Conservation (phyloP, 2,797 vertebrate genomes). For the Babyrousa celebensis region DNA sequence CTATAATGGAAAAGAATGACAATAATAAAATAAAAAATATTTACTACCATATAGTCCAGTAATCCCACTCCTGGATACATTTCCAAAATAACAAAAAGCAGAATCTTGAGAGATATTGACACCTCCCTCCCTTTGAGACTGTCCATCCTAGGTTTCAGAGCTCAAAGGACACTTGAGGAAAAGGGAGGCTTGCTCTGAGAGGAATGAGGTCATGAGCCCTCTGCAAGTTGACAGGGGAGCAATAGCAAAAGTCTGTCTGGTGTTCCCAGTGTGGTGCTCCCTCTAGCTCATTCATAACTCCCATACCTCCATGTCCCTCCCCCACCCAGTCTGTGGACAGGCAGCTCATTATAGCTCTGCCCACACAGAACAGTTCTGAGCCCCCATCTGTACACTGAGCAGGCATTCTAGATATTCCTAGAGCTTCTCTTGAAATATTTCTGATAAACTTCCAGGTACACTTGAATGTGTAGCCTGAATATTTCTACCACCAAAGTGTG, state of each 20-base stretch:
- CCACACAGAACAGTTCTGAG: not conserved
- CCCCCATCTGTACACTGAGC: fast-evolving
- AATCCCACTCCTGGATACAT: not conserved
- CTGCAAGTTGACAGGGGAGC: too few relatives aligned
- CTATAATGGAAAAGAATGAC: too few relatives aligned
- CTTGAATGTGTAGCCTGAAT: not conserved
- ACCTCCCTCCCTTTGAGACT: not conserved
- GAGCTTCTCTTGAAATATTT: not conserved
- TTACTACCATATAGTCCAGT: not conserved
- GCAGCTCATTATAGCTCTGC: not conserved
- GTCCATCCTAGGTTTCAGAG: not conserved
- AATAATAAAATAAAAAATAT: not conserved
- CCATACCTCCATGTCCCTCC: not conserved
- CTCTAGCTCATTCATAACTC: not conserved
- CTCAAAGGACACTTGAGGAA: not conserved
- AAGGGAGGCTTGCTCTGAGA: not conserved
- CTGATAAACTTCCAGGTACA: not conserved
- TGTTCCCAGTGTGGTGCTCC: not conserved
- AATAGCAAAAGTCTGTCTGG: not conserved
- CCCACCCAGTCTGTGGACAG: not conserved
- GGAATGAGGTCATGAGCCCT: fast-evolving
- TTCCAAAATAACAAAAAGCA: not conserved
- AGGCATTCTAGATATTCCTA: not conserved
- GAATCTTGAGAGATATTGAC: not conserved
- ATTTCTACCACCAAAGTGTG: not conserved